phyloP scores from a whole-genome alignment of 2,797 vertebrate genomes.

The Sebastolobus altivelis region DNA sequence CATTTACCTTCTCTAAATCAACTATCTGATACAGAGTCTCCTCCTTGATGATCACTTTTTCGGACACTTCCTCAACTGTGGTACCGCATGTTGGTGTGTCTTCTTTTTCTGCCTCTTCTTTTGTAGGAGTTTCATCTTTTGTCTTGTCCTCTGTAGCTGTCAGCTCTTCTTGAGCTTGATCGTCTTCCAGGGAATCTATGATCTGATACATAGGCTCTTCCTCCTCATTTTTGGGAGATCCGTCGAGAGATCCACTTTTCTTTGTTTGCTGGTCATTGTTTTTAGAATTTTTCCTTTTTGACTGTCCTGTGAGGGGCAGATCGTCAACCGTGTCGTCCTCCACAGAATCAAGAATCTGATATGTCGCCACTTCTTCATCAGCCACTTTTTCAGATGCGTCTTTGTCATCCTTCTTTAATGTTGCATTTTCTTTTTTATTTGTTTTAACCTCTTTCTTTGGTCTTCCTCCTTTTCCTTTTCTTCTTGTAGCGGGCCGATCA shows the following conservation, averaged over 20 bases:
- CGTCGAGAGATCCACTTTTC: neutral
- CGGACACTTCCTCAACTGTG: neutral
- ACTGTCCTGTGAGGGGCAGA: neutral
- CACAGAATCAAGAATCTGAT: conserved; percentile 67
- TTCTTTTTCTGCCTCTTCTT: neutral
- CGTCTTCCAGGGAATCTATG: conserved; percentile 70
- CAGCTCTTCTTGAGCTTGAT: conserved; percentile 43
- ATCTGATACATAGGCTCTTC: conserved; percentile 61
- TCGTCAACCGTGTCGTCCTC: conserved; percentile 29
- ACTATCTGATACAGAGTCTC: neutral
- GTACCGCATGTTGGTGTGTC: neutral
- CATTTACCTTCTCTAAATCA: neutral
- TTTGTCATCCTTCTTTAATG: neutral
- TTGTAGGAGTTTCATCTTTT: neutral
- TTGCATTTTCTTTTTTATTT: neutral
- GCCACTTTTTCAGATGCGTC: neutral
- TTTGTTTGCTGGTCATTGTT: neutral
- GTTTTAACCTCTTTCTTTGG: conserved; percentile 39
- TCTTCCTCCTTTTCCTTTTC: conserved; percentile 45
- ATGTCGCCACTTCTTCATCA: conserved; percentile 18
- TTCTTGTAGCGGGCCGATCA: neutral
- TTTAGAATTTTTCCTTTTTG: neutral
- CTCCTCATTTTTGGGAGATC: conserved; percentile 1
- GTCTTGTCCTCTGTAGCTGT: neutral
- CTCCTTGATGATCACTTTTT: neutral